phyloP scores from a whole-genome alignment of 2,113 vertebrate species.

The Perca schrenkii region DNA sequence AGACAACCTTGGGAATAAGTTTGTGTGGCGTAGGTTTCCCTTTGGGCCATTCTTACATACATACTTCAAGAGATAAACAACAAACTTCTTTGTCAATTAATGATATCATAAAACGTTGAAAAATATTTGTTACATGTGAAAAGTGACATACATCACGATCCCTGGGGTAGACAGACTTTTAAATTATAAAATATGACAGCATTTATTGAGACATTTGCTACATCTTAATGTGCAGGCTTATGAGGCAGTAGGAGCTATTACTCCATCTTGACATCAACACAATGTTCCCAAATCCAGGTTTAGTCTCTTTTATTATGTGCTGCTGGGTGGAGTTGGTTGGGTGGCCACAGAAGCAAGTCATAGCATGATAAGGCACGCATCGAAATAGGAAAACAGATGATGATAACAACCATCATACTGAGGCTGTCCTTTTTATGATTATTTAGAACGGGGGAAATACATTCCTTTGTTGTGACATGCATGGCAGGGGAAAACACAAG shows the following conservation, averaged over 20 bases:
- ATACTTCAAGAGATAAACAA: background rate
- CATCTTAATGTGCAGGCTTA: background rate
- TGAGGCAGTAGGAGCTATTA: background rate
- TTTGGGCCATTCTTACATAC: background rate
- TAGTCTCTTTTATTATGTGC: conserved; percentile 28
- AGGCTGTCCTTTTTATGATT: background rate
- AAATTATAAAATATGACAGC: background rate
- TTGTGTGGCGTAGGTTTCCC: conserved; percentile 21
- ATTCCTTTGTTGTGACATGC: conserved; percentile 5
- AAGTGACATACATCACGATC: background rate
- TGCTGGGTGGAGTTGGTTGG: conserved; percentile 12
- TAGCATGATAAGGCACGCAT: conserved; percentile 15
- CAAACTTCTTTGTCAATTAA: background rate
- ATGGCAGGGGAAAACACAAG: background rate
- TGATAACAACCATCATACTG: background rate
- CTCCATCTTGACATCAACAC: conserved; percentile 4
- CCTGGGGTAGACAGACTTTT: background rate
- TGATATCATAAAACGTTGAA: background rate
- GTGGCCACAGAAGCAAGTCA: conserved; percentile 2
- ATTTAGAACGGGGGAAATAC: background rate
- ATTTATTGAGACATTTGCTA: background rate
- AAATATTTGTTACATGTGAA: background rate
- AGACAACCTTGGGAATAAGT: conserved; percentile 39
- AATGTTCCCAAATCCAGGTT: conserved; percentile 19
- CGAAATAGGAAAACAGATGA: conserved; percentile 15